These are phyloP conservation scores for Diploptera punctata DNA, from an alignment of 2,888 invertebrate genomes.

Conservation along the genomic window DNA sequence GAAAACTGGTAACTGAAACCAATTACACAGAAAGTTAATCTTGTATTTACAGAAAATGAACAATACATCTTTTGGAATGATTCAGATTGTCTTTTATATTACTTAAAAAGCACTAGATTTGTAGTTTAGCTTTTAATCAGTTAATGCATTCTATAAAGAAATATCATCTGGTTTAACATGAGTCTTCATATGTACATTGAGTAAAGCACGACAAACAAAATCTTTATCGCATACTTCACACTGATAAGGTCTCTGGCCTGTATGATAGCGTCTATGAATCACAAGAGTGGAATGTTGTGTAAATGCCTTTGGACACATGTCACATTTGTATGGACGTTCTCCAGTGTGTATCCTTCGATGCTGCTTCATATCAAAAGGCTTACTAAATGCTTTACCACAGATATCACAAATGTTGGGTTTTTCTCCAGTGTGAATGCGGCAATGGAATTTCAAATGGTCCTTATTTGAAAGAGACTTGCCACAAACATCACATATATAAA, in stretches of 20 bases:
- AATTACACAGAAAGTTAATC: too few relatives aligned
- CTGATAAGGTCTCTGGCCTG: constrained; percentile 57
- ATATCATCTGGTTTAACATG: constrained; percentile 34
- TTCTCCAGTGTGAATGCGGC: constrained; percentile 47
- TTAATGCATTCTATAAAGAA: neutral
- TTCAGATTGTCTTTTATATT: too few relatives aligned
- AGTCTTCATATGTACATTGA: constrained; percentile 53
- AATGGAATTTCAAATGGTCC: constrained; percentile 46
- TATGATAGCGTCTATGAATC: constrained; percentile 59
- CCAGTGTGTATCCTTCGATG: constrained; percentile 59
- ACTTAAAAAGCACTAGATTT: neutral
- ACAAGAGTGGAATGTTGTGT: constrained; percentile 60
- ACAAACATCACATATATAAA: constrained; percentile 39
- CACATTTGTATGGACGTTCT: constrained; percentile 59
- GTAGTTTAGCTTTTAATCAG: neutral
- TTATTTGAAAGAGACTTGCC: constrained; percentile 44
- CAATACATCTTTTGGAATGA: too few relatives aligned
- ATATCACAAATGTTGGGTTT: constrained; percentile 46
- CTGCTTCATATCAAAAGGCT: constrained; percentile 55
- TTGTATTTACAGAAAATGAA: too few relatives aligned
- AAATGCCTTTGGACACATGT: constrained; percentile 59
- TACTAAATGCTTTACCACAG: constrained; percentile 50
- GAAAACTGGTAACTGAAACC: too few relatives aligned
- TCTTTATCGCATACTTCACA: constrained; percentile 56
- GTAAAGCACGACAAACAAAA: constrained; percentile 56